Conservation (phyloP, 2,888 invertebrate genomes). For the Idaea straminata region DNA sequence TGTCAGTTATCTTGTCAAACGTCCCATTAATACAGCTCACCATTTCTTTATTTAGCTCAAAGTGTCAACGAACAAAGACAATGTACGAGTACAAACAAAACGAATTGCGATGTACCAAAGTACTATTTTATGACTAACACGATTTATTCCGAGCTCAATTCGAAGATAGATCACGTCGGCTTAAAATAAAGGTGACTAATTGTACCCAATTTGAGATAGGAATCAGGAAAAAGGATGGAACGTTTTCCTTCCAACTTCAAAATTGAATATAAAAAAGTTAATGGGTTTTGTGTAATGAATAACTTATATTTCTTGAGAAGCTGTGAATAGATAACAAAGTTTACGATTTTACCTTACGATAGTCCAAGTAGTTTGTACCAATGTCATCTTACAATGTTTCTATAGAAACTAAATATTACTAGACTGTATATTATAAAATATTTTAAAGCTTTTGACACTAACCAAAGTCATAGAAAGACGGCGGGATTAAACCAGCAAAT, state of each 20-base stretch:
- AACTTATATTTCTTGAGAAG: not conserved
- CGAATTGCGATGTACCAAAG: slow-evolving; percentile 19
- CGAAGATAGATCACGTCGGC: slow-evolving; percentile 26
- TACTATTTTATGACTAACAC: slow-evolving; percentile 22
- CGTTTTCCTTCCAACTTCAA: not conserved
- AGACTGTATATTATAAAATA: not conserved
- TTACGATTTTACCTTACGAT: not conserved
- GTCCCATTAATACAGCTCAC: not conserved
- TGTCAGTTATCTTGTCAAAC: not conserved
- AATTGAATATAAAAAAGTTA: not conserved
- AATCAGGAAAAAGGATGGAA: not conserved
- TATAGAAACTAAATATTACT: not conserved
- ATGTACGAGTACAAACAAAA: slow-evolving; percentile 7
- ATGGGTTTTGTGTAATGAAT: not conserved
- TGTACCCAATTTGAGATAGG: not conserved
- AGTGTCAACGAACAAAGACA: slow-evolving; percentile 2
- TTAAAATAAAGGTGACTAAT: slow-evolving; percentile 14
- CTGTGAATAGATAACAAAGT: not conserved
- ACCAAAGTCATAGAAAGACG: not conserved
- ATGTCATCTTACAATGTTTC: not conserved
- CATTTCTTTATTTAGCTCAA: not conserved
- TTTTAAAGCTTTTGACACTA: not conserved
- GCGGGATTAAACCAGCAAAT: not conserved
- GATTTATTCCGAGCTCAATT: slow-evolving; percentile 21
- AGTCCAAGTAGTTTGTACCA: not conserved